Conservation (phyloP, 2,888 invertebrate species). For the Pollenia labialis region DNA sequence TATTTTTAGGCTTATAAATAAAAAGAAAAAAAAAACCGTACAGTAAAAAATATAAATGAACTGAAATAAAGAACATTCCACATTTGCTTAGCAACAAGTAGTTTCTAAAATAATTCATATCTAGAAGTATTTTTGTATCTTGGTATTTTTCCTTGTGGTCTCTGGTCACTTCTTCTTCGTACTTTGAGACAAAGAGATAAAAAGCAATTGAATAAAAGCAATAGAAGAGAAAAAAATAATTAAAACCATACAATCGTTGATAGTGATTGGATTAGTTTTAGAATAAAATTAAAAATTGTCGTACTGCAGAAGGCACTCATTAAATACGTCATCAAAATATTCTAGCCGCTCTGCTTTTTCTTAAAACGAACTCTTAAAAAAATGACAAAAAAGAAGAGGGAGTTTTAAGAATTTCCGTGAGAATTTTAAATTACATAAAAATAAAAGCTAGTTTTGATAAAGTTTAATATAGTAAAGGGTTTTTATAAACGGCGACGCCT, state of each 20-base stretch:
- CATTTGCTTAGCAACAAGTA: conserved; percentile 69
- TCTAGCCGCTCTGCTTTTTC: neutral
- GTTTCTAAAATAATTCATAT: conserved; percentile 34
- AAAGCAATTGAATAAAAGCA: conserved; percentile 3
- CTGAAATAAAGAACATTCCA: neutral
- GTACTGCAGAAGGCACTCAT: conserved; percentile 14
- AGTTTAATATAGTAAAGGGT: too few relatives aligned
- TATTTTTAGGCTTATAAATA: conserved; percentile 59
- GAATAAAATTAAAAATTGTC: conserved; percentile 29
- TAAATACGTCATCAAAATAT: conserved; percentile 28
- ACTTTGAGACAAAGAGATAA: conserved; percentile 16
- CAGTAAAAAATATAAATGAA: conserved; percentile 17
- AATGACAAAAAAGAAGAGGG: neutral
- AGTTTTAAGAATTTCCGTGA: too few relatives aligned
- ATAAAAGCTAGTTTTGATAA: too few relatives aligned
- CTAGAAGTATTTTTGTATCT: neutral
- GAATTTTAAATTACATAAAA: too few relatives aligned
- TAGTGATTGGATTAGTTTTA: conserved; percentile 36
- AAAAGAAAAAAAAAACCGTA: conserved; percentile 2
- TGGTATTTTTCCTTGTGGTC: neutral
- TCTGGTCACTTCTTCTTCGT: neutral
- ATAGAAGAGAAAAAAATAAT: conserved; percentile 28
- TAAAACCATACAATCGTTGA: conserved; percentile 47
- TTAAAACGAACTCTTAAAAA: neutral
- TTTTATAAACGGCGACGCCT: too few relatives aligned